Conservation (phyloP, 2,888 invertebrate genomes). For the Mythimna albipuncta region DNA sequence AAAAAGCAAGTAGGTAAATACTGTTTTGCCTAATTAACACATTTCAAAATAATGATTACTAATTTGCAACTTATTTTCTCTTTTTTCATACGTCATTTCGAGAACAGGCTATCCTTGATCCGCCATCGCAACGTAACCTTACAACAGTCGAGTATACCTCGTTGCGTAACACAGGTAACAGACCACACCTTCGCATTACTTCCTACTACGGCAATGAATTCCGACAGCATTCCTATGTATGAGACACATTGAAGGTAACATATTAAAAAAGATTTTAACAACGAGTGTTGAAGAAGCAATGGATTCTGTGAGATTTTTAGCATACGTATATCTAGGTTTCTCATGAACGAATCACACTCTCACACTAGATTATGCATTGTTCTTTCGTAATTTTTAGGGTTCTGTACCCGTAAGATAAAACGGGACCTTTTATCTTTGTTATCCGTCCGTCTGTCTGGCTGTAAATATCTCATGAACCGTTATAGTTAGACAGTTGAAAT, state of each 20-base stretch:
- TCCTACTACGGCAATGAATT: slow-evolving; percentile 62
- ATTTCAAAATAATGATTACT: neutral
- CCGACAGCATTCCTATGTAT: slow-evolving; percentile 46
- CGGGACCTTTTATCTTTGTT: too few species aligned
- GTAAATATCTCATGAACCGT: too few species aligned
- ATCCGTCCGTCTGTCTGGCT: too few species aligned
- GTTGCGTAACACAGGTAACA: slow-evolving; percentile 45
- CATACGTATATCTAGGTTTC: slow-evolving; percentile 10
- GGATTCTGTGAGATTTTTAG: slow-evolving; percentile 2
- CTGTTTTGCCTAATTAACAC: neutral
- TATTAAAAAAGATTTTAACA: neutral
- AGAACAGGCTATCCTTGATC: slow-evolving; percentile 27
- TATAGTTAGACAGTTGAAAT: too few species aligned
- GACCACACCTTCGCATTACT: slow-evolving; percentile 60
- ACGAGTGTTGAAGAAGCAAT: slow-evolving; percentile 16
- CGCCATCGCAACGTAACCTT: slow-evolving; percentile 22
- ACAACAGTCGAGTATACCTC: slow-evolving; percentile 50
- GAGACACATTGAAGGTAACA: slow-evolving; percentile 18
- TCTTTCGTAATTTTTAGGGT: slow-evolving; percentile 16
- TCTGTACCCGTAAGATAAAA: too few species aligned
- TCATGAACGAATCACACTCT: slow-evolving; percentile 30
- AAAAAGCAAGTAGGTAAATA: neutral
- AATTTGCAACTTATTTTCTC: neutral
- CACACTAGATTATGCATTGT: slow-evolving; percentile 6
- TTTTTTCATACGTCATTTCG: slow-evolving; percentile 2